These are phyloP conservation scores for Leucania comma DNA, from an alignment of 2,888 invertebrate genomes.

Conservation along the genomic window DNA sequence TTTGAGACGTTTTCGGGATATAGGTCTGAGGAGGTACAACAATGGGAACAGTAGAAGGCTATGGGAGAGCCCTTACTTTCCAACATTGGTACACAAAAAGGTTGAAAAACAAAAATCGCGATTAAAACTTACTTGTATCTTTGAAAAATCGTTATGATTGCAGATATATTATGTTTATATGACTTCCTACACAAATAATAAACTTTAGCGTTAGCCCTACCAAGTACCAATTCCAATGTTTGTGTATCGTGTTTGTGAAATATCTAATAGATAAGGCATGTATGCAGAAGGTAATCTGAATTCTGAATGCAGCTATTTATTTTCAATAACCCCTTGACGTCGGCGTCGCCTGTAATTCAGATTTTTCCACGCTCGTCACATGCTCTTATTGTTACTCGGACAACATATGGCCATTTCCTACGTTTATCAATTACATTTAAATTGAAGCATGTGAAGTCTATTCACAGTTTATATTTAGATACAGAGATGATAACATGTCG, in stretches of 20 bases:
- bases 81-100: too few relatives aligned
- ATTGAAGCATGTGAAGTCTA: slow-evolving; percentile 30
- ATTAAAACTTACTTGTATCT: too few relatives aligned
- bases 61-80: too few relatives aligned
- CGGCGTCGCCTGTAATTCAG: slow-evolving; percentile 22
- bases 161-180: slow-evolving; percentile 21
- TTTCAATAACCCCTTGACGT: slow-evolving; percentile 44
- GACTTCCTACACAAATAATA: slow-evolving; percentile 21
- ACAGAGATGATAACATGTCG: slow-evolving; percentile 2
- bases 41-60: too few relatives aligned
- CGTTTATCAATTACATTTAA: slow-evolving; percentile 47
- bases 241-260: slow-evolving; percentile 23
- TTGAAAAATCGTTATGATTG: background rate
- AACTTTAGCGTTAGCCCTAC: slow-evolving; percentile 25
- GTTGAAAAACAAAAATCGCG: too few relatives aligned
- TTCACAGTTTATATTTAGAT: slow-evolving; percentile 40
- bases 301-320: slow-evolving; percentile 37
- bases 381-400: slow-evolving; percentile 44
- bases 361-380: slow-evolving; percentile 50
- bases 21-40: too few relatives aligned
- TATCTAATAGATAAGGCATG: slow-evolving; percentile 2
- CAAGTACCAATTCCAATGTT: background rate
- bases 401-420: slow-evolving; percentile 41
- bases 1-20: too few relatives aligned
- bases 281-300: slow-evolving; percentile 22